Conservation (phyloP, 2,888 invertebrate genomes). For the Meloe dianella region DNA sequence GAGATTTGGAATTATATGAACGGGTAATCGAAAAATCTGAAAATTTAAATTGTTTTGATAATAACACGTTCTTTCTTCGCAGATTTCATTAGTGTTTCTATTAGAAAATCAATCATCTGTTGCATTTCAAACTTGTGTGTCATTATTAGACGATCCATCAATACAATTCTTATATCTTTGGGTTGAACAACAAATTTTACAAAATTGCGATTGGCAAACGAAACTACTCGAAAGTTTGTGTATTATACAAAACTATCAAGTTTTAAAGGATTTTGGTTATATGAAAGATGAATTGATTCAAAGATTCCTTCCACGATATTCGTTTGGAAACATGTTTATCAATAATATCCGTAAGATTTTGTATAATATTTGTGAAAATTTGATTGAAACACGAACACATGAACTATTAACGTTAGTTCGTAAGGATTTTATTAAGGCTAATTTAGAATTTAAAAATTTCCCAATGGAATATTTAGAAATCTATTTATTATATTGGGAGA, state of each 20-base stretch:
- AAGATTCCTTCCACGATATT: constrained; percentile 48
- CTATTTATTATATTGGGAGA: constrained; percentile 51
- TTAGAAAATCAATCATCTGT: constrained; percentile 44
- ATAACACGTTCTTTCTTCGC: constrained; percentile 26
- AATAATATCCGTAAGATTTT: constrained; percentile 59
- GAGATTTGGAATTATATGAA: constrained; percentile 59
- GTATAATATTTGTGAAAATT: constrained; percentile 59
- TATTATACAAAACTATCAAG: constrained; percentile 59
- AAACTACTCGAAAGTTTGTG: constrained; percentile 63
- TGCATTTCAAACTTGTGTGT: constrained; percentile 40
- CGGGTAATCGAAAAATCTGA: constrained; percentile 49
- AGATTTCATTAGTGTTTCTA: constrained; percentile 54
- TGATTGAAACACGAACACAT: constrained; percentile 49
- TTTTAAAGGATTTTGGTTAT: constrained; percentile 41
- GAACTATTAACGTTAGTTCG: constrained; percentile 38
- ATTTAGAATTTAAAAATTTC: constrained; percentile 36
- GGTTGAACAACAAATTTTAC: constrained; percentile 42
- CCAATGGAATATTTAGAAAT: constrained; percentile 47
- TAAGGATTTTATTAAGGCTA: constrained; percentile 38
- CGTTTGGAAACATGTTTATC: constrained; percentile 53
- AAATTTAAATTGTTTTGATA: constrained; percentile 10
- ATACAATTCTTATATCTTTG: constrained; percentile 48
- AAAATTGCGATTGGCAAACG: constrained; percentile 56
- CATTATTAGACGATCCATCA: constrained; percentile 33
- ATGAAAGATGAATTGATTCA: constrained; percentile 34